These are phyloP conservation scores for Beaufortia kweichowensis DNA, from an alignment of 2,113 vertebrate genomes.

Conservation along the genomic window DNA sequence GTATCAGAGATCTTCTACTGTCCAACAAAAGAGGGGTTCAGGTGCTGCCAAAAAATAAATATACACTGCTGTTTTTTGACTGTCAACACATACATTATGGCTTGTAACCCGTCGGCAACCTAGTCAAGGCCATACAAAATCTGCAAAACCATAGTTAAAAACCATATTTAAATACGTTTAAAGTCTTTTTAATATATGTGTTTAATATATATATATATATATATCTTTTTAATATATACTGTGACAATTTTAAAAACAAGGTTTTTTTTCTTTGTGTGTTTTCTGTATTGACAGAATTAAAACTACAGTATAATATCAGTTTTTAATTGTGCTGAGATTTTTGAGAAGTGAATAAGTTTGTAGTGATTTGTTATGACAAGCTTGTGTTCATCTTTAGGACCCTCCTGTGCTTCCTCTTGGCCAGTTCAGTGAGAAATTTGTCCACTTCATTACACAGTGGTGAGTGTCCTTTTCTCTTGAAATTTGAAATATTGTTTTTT, in stretches of 20 bases:
- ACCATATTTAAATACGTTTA: too few relatives aligned
- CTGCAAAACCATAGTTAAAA: not conserved
- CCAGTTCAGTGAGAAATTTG: constrained; percentile 95
- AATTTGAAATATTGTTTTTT: too few relatives aligned
- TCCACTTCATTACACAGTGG: constrained; percentile 99
- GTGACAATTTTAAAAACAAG: too few relatives aligned
- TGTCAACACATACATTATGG: constrained; percentile 20
- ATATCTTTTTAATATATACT: too few relatives aligned
- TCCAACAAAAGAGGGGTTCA: constrained; percentile 60
- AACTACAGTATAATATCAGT: too few relatives aligned
- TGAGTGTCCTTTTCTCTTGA: constrained; percentile 77
- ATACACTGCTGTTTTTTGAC: constrained; percentile 39
- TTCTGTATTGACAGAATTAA: not conserved
- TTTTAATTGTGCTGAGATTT: not conserved
- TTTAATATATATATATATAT: too few relatives aligned
- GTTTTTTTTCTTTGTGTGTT: not conserved
- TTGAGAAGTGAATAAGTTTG: not conserved
- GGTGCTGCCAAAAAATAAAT: constrained; percentile 56
- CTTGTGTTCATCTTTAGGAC: constrained; percentile 76
- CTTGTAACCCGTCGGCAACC: constrained; percentile 16
- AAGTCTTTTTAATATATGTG: too few relatives aligned
- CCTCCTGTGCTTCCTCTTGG: constrained; percentile 92
- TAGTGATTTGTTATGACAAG: too few relatives aligned
- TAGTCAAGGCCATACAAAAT: constrained; percentile 49
- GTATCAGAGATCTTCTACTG: constrained; percentile 22